Evolutionary conservation across 1,140 invertebrate species (phyloP).

Genomic region (Drosophila mojavensis): DNA sequence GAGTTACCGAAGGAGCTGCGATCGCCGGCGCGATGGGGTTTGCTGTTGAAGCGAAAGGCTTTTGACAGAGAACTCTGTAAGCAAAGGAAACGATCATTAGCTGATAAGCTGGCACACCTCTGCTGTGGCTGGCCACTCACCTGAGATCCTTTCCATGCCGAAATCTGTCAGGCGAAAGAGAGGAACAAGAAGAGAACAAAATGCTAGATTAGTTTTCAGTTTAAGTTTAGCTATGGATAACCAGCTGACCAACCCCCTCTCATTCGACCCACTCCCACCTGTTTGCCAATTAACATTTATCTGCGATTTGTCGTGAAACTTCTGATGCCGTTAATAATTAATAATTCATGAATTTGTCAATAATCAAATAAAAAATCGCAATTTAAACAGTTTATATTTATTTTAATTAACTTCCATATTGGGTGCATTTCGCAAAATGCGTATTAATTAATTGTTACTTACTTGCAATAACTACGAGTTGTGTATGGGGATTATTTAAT

Average conservation of each 20-base stretch:
- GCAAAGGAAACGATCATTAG: neutral
- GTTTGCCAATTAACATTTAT: constrained; percentile 11
- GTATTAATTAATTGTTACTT: constrained; percentile 41
- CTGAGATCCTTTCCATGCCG: constrained; percentile 84
- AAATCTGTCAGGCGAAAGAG: constrained; percentile 66
- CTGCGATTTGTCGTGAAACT: constrained; percentile 61
- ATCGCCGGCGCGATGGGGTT: constrained; percentile 75
- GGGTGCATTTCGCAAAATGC: constrained; percentile 38
- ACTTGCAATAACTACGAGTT: constrained; percentile 34
- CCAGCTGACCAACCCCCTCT: neutral
- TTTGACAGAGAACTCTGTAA: constrained; percentile 83
- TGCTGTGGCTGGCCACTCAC: constrained; percentile 23
- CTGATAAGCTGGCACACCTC: neutral
- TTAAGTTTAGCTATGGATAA: neutral
- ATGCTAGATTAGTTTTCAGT: constrained; percentile 23
- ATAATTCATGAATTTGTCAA: constrained; percentile 17
- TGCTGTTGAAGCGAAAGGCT: constrained; percentile 81
- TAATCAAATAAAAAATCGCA: constrained; percentile 6
- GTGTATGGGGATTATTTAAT: constrained; percentile 1
- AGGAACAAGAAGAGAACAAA: constrained; percentile 20
- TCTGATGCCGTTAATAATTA: constrained; percentile 27
- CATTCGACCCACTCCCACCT: neutral
- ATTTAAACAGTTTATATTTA: constrained; percentile 42
- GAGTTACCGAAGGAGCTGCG: constrained; percentile 80
- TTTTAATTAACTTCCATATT: constrained; percentile 40